phyloP scores from a whole-genome alignment of 2,797 vertebrate species.

The Esox lucius region DNA sequence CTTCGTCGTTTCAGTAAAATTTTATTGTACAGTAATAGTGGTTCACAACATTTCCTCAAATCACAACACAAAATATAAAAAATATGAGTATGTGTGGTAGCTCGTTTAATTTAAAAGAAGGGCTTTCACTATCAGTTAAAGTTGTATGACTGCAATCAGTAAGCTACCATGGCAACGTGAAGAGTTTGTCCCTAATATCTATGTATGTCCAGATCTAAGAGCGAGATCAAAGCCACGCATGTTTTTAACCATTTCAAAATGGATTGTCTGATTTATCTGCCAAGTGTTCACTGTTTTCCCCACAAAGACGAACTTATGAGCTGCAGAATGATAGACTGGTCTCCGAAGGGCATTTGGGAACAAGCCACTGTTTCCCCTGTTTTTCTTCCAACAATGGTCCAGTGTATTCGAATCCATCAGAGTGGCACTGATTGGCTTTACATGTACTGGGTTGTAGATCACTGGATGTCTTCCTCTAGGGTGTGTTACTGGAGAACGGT shows the following conservation, averaged over 20 bases:
- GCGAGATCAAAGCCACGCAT: constrained; percentile 45
- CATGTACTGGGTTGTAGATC: constrained; percentile 31
- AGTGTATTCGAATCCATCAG: constrained; percentile 39
- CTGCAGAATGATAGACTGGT: constrained; percentile 60
- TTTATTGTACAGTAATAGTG: too few species aligned
- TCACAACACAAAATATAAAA: too few species aligned
- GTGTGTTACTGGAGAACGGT: constrained; percentile 18
- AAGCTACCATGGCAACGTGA: neutral
- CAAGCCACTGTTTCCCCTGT: constrained; percentile 61
- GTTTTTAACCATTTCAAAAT: constrained; percentile 50
- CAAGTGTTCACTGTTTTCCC: constrained; percentile 56
- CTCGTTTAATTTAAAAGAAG: neutral
- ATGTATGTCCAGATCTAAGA: neutral
- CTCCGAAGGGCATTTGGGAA: constrained; percentile 60
- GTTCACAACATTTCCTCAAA: too few species aligned
- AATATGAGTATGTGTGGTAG: neutral
- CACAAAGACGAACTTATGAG: constrained; percentile 66
- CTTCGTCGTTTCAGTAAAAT: too few species aligned
- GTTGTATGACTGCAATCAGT: neutral
- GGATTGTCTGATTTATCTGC: constrained; percentile 54
- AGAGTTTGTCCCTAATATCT: neutral
- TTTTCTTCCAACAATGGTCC: constrained; percentile 50
- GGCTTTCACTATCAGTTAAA: neutral
- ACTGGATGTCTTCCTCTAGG: constrained; percentile 17
- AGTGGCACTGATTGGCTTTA: constrained; percentile 44